Base-by-base conservation (phyloP, 1,140 invertebrate species). In the Pseudomyrmex gracilis region DNA sequence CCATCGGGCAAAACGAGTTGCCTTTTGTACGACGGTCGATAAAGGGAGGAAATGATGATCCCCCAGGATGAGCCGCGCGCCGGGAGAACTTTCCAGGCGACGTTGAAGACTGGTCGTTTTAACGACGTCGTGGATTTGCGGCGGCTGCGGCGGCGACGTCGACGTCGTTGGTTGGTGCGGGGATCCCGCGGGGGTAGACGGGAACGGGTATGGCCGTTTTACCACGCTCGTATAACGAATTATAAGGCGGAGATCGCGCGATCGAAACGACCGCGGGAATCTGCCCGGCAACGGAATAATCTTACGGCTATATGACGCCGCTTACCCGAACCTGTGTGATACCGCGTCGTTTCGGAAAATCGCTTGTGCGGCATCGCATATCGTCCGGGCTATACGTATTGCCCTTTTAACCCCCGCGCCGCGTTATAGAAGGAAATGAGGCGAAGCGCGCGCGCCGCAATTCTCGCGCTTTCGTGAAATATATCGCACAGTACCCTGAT, bases 1-100 rank as follows among this genome's bases (percentile, higher is more conserved):
- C 77, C 87, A 90, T 89, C 85, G 90, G 49, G 83, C 83, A 88
- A 91, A 90, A 91, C 90, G 89, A 92, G 87, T 91, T 90, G 89
- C 85, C 63, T 90, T 92, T 91, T 88, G 87, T 87, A 90, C 87
- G 77, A 51, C 20, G 88, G 83, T 90, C 89, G 89, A 92, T 90
- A 90, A 89, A 78, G 73, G 20, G 68, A 43, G 58, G 78, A 64
- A 83, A 87, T 73, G 85, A 77, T 83, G 71, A 87, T 86, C 84
- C 74, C 53, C 47, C 53, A 83, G 68, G 85, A 83, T 76, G 86
- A 86, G 78, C 60, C 57, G 58, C 58, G 71, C 57, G 76, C 60
- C 80, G 34, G 49, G 34, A 68, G 45, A 87, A 78, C 34, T 83
- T 13, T 82, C 34, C 63, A 68, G 57, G 68, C 55, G 68, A 84